Base-by-base conservation (phyloP, 2,113 vertebrate genomes). In the Pteropus alecto region DNA sequence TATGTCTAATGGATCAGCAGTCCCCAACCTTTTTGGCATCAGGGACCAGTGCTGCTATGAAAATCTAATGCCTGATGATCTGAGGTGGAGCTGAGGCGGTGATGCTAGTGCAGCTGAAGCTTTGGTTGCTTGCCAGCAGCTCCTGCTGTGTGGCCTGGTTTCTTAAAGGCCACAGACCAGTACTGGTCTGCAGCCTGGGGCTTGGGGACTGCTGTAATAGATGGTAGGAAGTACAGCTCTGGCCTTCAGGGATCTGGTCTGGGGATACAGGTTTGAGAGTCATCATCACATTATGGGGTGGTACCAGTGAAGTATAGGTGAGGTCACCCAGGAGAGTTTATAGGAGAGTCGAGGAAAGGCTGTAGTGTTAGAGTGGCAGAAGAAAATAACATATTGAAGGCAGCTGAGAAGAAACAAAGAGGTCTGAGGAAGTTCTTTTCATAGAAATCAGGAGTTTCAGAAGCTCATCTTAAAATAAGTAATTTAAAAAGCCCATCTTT, bases 211-310 rank as follows among this genome's bases (percentile, higher is more conserved):
- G 51, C 51, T 51, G 15, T 51, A 51, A 51, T 38, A 67, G 48
- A 28, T 79, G 46, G 68, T 41, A 84, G 74, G 85, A 93, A 67
- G 43, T 73, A 5, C 8, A 93, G 15, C 84, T 89, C 4, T 22
- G 38, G 58, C 33, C 30, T 82, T 83, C 28, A 77, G 73, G 78
- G 48, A 73, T 61, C 33, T 90, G 63, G 48, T 81, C 90, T 81
- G 38, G 41, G 51, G n/a, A 67, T 92, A 76, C 68, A 95, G 74
- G 92, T 96, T 96, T 93, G 67, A 43, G 90, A 93, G 73, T 97
- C 77, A 78, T 77, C 88, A 46, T 63, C 18, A 91, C 33, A 92
- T 83, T 71, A 58, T 94, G 79, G 41, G 14, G 30, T 82, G 78
- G 18, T 81, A 71, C 43, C 12, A 71, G 5, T 93, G 68, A 86